Conservation (phyloP, 2,797 vertebrate genomes). For the Morelia viridis region DNA sequence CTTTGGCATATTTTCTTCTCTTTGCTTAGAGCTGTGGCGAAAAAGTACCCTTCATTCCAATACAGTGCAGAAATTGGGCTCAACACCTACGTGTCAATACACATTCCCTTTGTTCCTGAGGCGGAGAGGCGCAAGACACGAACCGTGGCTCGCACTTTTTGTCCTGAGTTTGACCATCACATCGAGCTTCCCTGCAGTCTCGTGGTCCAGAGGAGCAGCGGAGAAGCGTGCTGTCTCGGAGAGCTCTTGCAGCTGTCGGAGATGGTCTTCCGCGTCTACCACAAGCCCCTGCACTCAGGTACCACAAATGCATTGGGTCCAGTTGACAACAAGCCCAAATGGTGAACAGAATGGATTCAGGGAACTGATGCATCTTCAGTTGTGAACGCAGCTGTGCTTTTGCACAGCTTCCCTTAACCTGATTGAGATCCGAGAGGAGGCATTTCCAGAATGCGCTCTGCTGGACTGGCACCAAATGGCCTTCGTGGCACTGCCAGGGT, state of each 20-base stretch:
- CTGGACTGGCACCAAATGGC: neutral
- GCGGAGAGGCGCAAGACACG: conserved; percentile 75
- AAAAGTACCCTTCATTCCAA: conserved; percentile 75
- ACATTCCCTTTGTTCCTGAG: conserved; percentile 84
- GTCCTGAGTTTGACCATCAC: conserved; percentile 87
- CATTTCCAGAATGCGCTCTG: neutral
- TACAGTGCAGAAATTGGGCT: conserved; percentile 81
- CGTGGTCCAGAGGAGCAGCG: conserved; percentile 75
- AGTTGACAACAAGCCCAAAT: neutral
- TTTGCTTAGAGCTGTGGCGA: conserved; percentile 76
- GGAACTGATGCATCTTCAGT: neutral
- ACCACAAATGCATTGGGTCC: neutral
- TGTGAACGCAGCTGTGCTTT: neutral
- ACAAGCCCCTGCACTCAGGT: conserved; percentile 76
- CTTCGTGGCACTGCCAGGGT: neutral
- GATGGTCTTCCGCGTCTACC: conserved; percentile 84
- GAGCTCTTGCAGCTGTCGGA: conserved; percentile 83
- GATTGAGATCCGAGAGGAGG: neutral
- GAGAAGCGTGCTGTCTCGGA: conserved; percentile 86
- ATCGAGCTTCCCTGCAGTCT: conserved; percentile 82
- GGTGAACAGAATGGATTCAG: neutral
- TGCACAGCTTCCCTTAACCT: neutral
- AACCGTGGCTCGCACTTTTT: conserved; percentile 82
- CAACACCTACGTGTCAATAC: conserved; percentile 81
- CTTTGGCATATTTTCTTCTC: rapidly evolving